Base-by-base conservation (phyloP, 2,888 invertebrate species). In the Artemia sinica region DNA sequence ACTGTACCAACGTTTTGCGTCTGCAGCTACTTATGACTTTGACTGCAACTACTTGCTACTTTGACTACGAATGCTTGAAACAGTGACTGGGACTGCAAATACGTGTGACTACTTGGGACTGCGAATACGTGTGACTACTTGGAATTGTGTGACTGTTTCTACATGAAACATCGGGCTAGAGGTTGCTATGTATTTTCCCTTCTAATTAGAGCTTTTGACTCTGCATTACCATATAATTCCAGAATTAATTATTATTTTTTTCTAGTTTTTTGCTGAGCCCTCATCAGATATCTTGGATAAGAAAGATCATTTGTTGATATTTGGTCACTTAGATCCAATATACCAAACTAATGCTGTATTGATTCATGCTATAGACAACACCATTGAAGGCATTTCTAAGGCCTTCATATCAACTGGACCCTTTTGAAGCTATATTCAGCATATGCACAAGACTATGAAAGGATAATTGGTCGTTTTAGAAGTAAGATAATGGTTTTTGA, bases 391-490 rank as follows among this genome's bases (percentile, higher is more conserved):
- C 75, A 80, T 87, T 9, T 84, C 84, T 0, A 77, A 79, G 67
- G 85, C 86, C 0, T 88, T 89, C 76, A 79, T 82, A 0, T 84
- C 83, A 75, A 81, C 88, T 71, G 87, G 86, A 1, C 88, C 88
- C 6, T 88, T 85, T 84, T 89, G 68, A 89, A 88, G 77, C 76
- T 88, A 18, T 89, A 89, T 75, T 86, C 88, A 0, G 84, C 85
- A 0, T 88, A 88, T 76, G 88, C 88, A 0, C 86, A 85, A 71
- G 86, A 85, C 74, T 88, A 86, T 75, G 84, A 84, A 72, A 82
- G 82, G 71, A 82, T 84, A 0, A 76, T 86, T 67, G 77, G 80
- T 58, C 77, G 84, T 58, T 75, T 75, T 88, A 50, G 84, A 84
- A 80, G 85, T 85, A 78, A 41, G 41, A 5, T 41, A 41, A 41